phyloP scores from a whole-genome alignment of 2,113 vertebrate genomes.

The Carollia perspicillata region DNA sequence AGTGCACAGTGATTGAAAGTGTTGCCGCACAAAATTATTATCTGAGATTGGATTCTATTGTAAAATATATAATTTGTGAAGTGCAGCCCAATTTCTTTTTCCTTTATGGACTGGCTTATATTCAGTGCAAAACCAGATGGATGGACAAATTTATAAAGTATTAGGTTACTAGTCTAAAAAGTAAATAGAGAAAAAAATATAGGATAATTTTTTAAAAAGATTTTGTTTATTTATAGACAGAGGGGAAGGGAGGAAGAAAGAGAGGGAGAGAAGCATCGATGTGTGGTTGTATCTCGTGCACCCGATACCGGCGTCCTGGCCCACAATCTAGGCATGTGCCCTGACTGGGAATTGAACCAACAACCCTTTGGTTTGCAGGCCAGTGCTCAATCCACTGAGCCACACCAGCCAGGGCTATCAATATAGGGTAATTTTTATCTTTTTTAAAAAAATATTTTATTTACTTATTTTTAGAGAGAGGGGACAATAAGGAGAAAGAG shows the following conservation, averaged over 20 bases:
- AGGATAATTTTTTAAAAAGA: not conserved
- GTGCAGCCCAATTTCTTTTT: not conserved
- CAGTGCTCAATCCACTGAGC: too few species aligned
- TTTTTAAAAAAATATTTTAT: not conserved
- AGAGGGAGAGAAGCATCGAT: too few species aligned
- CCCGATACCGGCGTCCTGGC: too few species aligned
- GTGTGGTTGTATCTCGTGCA: too few species aligned
- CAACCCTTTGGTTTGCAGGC: too few species aligned
- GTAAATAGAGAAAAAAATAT: not conserved
- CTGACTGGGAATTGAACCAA: too few species aligned
- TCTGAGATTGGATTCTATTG: not conserved
- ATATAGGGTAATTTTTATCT: not conserved
- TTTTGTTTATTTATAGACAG: too few species aligned
- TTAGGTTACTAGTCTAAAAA: conserved; percentile 9
- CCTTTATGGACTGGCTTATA: not conserved
- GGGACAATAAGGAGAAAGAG: too few species aligned
- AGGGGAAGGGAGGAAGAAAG: too few species aligned
- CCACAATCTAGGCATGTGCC: too few species aligned
- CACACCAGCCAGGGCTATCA: not conserved
- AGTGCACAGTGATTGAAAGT: not conserved
- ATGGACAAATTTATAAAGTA: not conserved
- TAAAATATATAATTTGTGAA: conserved; percentile 36
- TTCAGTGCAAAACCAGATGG: not conserved
- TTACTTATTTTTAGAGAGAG: too few species aligned
- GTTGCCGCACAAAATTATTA: not conserved